Evolutionary conservation across 2,113 vertebrate species (phyloP).

Genomic region (Eidolon helvum): DNA sequence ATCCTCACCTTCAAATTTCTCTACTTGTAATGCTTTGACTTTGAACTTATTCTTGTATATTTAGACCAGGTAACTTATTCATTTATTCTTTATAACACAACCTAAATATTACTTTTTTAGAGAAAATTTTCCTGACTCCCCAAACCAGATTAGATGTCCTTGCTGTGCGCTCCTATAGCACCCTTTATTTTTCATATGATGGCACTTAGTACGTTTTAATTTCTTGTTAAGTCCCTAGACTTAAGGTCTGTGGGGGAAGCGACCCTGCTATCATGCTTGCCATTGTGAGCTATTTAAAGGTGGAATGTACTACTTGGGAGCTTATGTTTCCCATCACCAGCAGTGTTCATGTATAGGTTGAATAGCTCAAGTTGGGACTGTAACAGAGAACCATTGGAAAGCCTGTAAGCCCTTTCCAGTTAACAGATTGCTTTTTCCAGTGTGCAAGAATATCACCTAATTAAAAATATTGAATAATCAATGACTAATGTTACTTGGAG

Average conservation of each 20-base stretch:
- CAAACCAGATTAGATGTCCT: background rate
- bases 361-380: background rate
- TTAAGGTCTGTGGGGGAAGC: background rate
- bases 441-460: background rate
- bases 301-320: background rate
- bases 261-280: background rate
- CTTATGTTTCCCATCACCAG: background rate
- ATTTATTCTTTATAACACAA: conserved; percentile 1
- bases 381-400: background rate
- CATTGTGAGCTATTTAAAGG: background rate
- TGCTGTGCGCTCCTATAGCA: background rate
- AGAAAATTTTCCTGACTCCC: background rate
- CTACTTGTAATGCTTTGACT: background rate
- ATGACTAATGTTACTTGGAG: background rate
- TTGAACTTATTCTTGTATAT: background rate
- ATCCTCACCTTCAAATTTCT: background rate
- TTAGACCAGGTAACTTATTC: background rate
- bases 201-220: background rate
- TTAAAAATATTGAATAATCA: background rate
- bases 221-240: background rate
- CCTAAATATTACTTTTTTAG: background rate
- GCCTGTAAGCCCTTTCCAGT: background rate
- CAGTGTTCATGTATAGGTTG: background rate
- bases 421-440: background rate
- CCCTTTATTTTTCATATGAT: background rate